Conservation (phyloP, 2,888 invertebrate species). For the Drosophila anceps region DNA sequence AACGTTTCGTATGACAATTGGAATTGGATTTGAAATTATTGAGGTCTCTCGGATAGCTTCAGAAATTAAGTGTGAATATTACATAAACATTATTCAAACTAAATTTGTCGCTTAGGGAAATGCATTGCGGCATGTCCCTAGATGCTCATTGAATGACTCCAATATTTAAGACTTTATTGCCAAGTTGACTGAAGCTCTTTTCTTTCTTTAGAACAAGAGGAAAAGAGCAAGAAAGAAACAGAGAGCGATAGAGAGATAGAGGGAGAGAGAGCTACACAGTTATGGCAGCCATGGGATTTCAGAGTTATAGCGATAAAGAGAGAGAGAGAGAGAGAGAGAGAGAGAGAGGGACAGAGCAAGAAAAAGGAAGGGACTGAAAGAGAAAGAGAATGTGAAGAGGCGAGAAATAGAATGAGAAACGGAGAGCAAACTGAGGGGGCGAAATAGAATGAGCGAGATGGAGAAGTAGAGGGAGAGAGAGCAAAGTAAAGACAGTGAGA, state of each 20-base stretch:
- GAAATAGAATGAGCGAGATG: neutral
- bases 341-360: no score
- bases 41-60: neutral
- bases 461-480: neutral
- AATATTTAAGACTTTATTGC: neutral
- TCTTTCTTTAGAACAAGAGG: no score
- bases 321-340: neutral
- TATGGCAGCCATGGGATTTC: no score
- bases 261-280: neutral
- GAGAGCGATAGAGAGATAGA: neutral
- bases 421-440: no score
- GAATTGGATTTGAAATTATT: no score
- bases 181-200: neutral
- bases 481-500: neutral
- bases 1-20: neutral
- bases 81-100: neutral
- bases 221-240: neutral
- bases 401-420: neutral
- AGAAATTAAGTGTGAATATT: neutral
- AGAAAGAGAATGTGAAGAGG: neutral
- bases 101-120: neutral
- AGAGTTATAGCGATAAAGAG: neutral
- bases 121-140: neutral
- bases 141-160: neutral
- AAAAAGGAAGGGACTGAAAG: neutral